phyloP scores from a whole-genome alignment of 2,113 vertebrate genomes.

The Microcebus ravelobensis region DNA sequence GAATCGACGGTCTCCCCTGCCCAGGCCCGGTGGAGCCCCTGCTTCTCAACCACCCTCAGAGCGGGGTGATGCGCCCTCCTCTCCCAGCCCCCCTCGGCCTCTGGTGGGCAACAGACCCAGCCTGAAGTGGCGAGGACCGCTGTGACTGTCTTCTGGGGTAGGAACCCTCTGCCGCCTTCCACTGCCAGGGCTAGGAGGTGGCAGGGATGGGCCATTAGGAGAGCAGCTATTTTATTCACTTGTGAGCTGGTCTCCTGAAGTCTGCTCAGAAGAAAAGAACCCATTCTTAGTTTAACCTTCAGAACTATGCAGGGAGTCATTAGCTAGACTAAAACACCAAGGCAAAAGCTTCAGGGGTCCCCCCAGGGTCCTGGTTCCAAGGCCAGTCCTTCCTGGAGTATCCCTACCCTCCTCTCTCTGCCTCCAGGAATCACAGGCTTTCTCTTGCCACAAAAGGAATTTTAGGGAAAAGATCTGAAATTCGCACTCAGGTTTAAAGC shows the following conservation, averaged over 20 bases:
- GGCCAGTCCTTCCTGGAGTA: accelerated
- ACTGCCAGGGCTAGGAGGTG: not conserved
- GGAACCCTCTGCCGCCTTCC: not conserved
- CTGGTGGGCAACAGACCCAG: not conserved
- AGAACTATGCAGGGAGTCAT: not conserved
- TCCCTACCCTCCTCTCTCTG: not conserved
- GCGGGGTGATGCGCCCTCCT: not conserved
- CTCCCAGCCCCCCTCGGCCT: not conserved
- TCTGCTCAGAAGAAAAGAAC: not conserved
- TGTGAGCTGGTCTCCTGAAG: not conserved
- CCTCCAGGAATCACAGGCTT: not conserved
- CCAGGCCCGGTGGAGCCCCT: not conserved
- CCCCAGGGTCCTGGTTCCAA: not conserved
- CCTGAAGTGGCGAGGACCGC: not conserved
- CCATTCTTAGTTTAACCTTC: not conserved
- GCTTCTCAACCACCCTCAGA: not conserved
- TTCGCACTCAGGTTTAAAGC: not conserved
- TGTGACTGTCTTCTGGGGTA: not conserved
- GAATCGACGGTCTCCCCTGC: not conserved
- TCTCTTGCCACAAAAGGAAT: not conserved
- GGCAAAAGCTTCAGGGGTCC: not conserved
- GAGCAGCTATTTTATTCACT: not conserved
- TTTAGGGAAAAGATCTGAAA: not conserved
- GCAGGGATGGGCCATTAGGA: not conserved
- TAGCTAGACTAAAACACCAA: not conserved